Evolutionary conservation across 1,140 invertebrate species (phyloP).

Genomic region (Aphidius gifuensis): DNA sequence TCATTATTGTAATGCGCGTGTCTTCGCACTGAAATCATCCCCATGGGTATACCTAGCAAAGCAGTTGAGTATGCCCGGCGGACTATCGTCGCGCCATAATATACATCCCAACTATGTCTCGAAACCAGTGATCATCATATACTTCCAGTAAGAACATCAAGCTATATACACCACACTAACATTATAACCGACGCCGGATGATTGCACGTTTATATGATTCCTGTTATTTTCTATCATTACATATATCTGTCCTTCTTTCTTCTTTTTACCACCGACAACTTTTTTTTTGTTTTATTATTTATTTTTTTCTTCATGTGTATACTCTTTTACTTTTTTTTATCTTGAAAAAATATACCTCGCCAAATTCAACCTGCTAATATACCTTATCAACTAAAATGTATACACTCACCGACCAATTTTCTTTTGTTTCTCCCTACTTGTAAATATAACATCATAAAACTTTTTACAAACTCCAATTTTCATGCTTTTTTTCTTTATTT

Average conservation of each 20-base stretch:
- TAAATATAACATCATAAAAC: too few species aligned
- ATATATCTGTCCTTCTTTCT: conserved; percentile 23
- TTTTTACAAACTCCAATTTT: too few species aligned
- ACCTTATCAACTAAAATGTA: conserved; percentile 35
- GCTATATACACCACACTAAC: conserved; percentile 5
- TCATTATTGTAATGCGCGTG: conserved; percentile 48
- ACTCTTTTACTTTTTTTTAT: too few species aligned
- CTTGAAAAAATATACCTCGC: too few species aligned
- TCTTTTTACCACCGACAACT: neutral
- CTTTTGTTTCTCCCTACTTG: too few species aligned
- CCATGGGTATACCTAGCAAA: conserved; percentile 37
- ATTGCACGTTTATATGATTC: conserved; percentile 51
- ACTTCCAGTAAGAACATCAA: neutral
- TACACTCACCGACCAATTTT: too few species aligned
- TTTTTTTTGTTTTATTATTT: too few species aligned
- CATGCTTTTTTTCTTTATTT: too few species aligned
- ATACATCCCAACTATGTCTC: neutral
- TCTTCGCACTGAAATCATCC: conserved; percentile 42
- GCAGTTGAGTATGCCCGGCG: conserved; percentile 1
- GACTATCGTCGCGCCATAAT: conserved; percentile 1
- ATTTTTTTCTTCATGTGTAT: too few species aligned
- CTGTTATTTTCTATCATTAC: conserved; percentile 53
- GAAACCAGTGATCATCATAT: conserved; percentile 4
- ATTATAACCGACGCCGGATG: conserved; percentile 23
- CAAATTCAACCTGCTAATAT: neutral